phyloP scores from a whole-genome alignment of 1,140 invertebrate species.

The Paraescarpia echinospica region DNA sequence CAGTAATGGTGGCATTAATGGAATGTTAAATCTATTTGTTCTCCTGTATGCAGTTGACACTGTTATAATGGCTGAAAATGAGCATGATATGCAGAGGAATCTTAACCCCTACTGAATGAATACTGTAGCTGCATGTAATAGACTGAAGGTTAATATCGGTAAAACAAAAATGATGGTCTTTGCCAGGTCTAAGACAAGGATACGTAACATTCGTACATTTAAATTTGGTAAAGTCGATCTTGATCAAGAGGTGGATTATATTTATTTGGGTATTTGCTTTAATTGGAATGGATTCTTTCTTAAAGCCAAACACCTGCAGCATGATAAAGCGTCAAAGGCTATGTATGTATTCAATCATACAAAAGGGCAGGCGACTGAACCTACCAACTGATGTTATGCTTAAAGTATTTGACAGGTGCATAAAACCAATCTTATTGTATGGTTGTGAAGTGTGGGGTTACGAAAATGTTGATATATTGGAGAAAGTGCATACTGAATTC shows the following conservation, averaged over 20 bases:
- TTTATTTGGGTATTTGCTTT: conserved; percentile 1
- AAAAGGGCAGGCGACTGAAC: conserved; percentile 12
- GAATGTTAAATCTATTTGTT: conserved; percentile 7
- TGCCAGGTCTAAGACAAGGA: not conserved
- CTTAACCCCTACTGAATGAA: not conserved
- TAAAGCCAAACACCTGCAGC: not conserved
- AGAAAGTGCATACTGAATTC: conserved; percentile 6
- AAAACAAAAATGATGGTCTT: no score
- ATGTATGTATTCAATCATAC: conserved; percentile 11
- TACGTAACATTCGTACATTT: conserved; percentile 13
- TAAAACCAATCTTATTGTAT: conserved; percentile 28
- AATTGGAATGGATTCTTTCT: no score
- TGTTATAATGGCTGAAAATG: not conserved
- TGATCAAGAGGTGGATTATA: not conserved
- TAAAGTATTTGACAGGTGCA: conserved; percentile 25
- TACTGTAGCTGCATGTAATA: not conserved
- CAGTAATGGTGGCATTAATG: not conserved
- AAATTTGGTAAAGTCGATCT: not conserved
- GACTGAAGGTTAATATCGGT: no score
- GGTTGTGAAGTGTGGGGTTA: conserved; percentile 22
- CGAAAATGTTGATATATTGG: no score
- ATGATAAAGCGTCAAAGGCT: not conserved
- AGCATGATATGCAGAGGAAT: not conserved
- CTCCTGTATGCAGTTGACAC: conserved; percentile 22
- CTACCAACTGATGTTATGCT: conserved; percentile 24